Evolutionary conservation across 2,113 vertebrate species (phyloP).

Genomic region (Phylloscopus trochiloides): DNA sequence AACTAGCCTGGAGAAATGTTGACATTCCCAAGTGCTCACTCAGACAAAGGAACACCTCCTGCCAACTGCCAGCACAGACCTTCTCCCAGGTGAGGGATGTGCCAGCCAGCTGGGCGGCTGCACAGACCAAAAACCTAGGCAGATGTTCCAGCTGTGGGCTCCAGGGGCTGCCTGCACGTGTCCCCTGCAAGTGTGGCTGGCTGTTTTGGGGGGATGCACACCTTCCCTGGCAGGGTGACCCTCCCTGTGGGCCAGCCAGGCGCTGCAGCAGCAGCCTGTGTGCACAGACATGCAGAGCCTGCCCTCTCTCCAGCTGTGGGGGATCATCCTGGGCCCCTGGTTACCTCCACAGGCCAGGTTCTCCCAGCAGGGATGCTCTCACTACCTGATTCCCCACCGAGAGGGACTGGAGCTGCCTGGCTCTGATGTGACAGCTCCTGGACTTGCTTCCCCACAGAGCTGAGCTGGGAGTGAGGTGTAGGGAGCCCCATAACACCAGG

Average conservation of each 20-base stretch:
- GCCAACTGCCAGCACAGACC: background rate
- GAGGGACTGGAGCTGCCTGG: rapidly evolving
- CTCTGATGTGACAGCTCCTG: background rate
- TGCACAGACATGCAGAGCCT: background rate
- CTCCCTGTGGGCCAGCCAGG: background rate
- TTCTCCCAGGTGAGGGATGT: background rate
- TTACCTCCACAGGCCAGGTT: rapidly evolving
- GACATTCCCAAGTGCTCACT: background rate
- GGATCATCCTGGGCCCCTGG: background rate
- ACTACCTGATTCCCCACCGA: background rate
- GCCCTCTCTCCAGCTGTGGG: background rate
- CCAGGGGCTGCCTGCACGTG: rapidly evolving
- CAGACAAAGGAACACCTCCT: background rate
- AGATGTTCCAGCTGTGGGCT: background rate
- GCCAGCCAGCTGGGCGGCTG: background rate
- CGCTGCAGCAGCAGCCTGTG: rapidly evolving
- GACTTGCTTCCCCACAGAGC: background rate
- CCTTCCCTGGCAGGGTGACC: background rate
- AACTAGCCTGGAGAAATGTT: background rate
- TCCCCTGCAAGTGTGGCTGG: background rate
- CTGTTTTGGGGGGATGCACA: background rate
- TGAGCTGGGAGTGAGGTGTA: background rate
- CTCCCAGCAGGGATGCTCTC: background rate
- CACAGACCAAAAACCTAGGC: background rate
- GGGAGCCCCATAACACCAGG: background rate